Evolutionary conservation across 2,888 invertebrate genomes (phyloP), one percentile per base, ranked within the genome.

Genomic region (Aethes cnicana): DNA sequence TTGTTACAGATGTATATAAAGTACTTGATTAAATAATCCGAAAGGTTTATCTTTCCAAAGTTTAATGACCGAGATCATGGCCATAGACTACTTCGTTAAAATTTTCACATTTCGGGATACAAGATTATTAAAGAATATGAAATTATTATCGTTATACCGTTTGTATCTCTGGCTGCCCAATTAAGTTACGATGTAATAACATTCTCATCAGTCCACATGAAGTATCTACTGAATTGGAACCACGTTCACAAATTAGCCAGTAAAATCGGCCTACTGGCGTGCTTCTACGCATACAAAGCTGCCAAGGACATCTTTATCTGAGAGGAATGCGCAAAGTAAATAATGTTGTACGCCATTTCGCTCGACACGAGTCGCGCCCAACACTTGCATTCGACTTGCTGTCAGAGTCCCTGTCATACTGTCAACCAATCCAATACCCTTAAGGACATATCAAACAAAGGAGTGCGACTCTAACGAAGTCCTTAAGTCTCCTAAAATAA

Each of bases 281-380:
- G 70, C 74, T 74, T 76, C 72, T 74, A 68, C 62, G 61, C 59
- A 74, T 74, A 80, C 77, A 81, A 80, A 84, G 82, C 76, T 66
- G 68, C 80, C 87, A 87, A 86, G 89, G 88, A 86, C 86, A 85
- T 79, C 81, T 85, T 83, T 86, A 87, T 87, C 84, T 81, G 80
- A 73, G 72, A 66, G 85, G 85, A 78, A 87, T 87, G 84, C 74
- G 81, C 74, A 78, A 70, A 77, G 83, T 85, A 87, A 88, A 88
- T 85, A 88, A 69, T 81, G 75, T 77, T 79, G 71, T 73, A 75
- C 74, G 71, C 72, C 78, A 74, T 79, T 78, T 78, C 69, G 68
- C 69, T 67, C 65, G 68, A 72, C 66, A 69, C 68, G 64, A 69
- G 72, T 74, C 79, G 72, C 77, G 69, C 81, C 79, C 72, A 62